Percentiles rank a stretch among this genome's conserved stretches.
phyloP scores from a whole-genome alignment of 37 sponge, comb jelly and placozoan species.

The Tethya wilhelma region DNA sequence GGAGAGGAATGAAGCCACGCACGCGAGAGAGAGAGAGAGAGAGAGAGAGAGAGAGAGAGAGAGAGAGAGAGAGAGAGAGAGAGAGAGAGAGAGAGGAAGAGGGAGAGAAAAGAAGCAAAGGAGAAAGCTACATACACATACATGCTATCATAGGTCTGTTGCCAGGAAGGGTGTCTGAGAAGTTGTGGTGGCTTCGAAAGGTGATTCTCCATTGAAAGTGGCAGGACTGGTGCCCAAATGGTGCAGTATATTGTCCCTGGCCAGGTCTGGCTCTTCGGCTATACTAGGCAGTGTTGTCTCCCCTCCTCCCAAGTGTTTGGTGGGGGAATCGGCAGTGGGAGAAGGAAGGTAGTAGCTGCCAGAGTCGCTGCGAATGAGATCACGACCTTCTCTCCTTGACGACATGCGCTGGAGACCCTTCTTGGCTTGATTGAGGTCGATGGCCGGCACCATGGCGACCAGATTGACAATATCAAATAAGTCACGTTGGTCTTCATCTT shows the following conservation, averaged over 20 bases:
- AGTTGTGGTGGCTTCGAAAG: too few relatives aligned
- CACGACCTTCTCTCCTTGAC: neutral
- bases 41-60: slow-evolving; percentile 26
- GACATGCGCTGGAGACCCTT: slow-evolving; percentile 9
- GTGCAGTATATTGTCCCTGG: neutral
- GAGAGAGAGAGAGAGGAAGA: slow-evolving; percentile 33
- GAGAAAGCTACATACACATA: neutral
- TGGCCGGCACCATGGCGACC: neutral
- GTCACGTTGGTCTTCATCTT: slow-evolving; percentile 22
- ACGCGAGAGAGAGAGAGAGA: slow-evolving; percentile 41
- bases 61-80: slow-evolving; percentile 38
- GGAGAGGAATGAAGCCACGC: slow-evolving; percentile 11
- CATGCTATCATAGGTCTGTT: neutral
- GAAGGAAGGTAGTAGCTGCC: neutral
- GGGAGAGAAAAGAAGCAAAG: neutral
- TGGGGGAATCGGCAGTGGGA: neutral
- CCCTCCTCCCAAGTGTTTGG: neutral
- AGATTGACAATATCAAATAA: neutral
- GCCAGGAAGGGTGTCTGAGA: too few relatives aligned
- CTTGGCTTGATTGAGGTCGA: neutral
- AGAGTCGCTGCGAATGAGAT: neutral
- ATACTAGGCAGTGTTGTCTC: neutral
- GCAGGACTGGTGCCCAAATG: neutral
- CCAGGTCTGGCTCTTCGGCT: slow-evolving; percentile 2
- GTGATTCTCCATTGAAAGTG: too few relatives aligned